Conservation (phyloP, 2,797 vertebrate genomes). For the Erpetoichthys calabaricus region DNA sequence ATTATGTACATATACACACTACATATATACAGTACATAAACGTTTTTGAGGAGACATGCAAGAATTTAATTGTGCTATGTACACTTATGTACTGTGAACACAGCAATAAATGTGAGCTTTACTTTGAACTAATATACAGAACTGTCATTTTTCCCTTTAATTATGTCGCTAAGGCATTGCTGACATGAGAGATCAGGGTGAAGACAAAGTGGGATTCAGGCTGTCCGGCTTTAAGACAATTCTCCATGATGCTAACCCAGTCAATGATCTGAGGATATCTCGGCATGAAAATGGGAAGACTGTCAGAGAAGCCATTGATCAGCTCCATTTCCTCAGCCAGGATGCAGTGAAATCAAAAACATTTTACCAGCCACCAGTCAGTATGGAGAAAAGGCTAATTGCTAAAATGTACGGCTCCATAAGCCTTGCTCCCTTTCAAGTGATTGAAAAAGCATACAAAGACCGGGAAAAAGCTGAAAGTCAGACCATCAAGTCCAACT, state of each 20-base stretch:
- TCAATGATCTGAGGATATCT: slow-evolving; percentile 15
- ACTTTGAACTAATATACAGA: too few species aligned
- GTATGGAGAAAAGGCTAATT: slow-evolving; percentile 13
- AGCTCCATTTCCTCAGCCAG: slow-evolving; percentile 13
- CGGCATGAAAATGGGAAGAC: slow-evolving; percentile 19
- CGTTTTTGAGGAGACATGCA: too few species aligned
- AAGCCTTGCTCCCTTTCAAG: slow-evolving; percentile 19
- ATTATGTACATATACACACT: too few species aligned
- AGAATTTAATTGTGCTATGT: too few species aligned
- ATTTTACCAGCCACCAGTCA: background rate
- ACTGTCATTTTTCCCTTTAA: too few species aligned
- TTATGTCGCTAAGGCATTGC: background rate
- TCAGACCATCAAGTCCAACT: slow-evolving; percentile 11
- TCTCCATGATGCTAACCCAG: slow-evolving; percentile 16
- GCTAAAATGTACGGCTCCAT: slow-evolving; percentile 14
- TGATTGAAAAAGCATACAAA: slow-evolving; percentile 29
- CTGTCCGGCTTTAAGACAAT: slow-evolving; percentile 26
- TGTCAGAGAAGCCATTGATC: slow-evolving; percentile 12
- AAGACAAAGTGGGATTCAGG: slow-evolving; percentile 15
- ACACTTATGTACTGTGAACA: too few species aligned
- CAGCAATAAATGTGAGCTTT: too few species aligned
- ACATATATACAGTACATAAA: too few species aligned
- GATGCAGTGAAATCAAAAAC: slow-evolving; percentile 5
- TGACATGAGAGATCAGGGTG: slow-evolving; percentile 8
- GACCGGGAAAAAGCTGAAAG: slow-evolving; percentile 16